Evolutionary conservation across 2,888 invertebrate genomes (phyloP).

Genomic region (Neoitamus cyanurus): DNA sequence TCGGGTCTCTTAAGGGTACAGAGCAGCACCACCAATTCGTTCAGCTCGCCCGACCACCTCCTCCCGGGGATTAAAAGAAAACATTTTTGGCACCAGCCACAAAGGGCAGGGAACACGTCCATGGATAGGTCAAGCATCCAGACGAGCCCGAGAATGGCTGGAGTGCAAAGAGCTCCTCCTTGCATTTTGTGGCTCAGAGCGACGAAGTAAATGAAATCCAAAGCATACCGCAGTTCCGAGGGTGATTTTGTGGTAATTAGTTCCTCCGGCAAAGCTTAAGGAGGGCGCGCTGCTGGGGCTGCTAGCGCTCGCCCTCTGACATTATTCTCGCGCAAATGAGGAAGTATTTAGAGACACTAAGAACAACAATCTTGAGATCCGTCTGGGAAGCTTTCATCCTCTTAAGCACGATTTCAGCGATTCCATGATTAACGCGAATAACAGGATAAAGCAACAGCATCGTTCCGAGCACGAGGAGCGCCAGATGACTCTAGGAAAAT

Average conservation of each 20-base stretch:
- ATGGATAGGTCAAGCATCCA: neutral
- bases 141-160: neutral
- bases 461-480: neutral
- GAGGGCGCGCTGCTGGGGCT: too few species aligned
- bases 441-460: constrained; percentile 35
- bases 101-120: neutral
- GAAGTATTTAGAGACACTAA: constrained; percentile 38
- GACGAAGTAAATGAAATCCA: neutral
- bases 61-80: neutral
- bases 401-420: constrained; percentile 46
- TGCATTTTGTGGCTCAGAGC: neutral
- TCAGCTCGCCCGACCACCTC: neutral
- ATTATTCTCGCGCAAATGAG: constrained; percentile 18
- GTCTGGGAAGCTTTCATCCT: constrained; percentile 43
- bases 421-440: constrained; percentile 44
- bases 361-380: constrained; percentile 32
- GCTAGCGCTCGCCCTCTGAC: constrained; percentile 18
- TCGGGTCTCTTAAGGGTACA: neutral
- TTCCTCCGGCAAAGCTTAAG: neutral
- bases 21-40: neutral
- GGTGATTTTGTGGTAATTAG: constrained; percentile 20
- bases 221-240: neutral
- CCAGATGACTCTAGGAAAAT: constrained; percentile 32
- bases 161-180: neutral
- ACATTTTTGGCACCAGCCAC: neutral